Base-by-base conservation (phyloP, 2,113 vertebrate genomes). In the Micromys minutus region DNA sequence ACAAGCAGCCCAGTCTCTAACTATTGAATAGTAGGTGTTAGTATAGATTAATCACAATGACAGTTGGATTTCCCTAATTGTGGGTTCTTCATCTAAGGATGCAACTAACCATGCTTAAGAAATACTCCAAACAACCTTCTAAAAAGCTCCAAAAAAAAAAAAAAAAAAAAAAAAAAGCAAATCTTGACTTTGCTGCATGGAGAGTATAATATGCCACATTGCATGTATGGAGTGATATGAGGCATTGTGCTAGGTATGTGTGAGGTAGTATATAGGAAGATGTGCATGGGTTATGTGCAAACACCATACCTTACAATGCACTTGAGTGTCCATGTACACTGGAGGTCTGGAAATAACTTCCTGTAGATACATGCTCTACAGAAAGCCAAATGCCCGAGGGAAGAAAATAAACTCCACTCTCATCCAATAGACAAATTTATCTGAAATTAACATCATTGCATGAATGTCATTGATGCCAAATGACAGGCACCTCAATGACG, bases 401-500 rank as follows among this genome's bases (percentile, higher is more conserved):
- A 61, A 86, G 45, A 85, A 85, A 55, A 29, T 16, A 36, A 65
- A 4, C 55, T 47, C 34, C 3, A 4, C 45, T 92, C 75, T 26
- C 15, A 63, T 57, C 86, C 63, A 72, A 31, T 17, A 61, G 80
- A 79, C 36, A 15, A 16, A 8, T 17, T 29, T 45, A 42, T 75
- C 65, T 36, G 5, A 9, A 50, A 50, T 26, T 4, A 9, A 17
- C 79, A 34, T 45, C 22, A 8, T 52, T 22, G 8, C 1, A 2
- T 3, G 4, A 29, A 50, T 17, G 34, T 2, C 0, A 0, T 22
- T 8, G 9, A 45, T 59, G 50, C 71, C 31, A 75, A 24, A 19
- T 77, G 36, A n/a, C 12, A 91, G 45, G 88, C 16, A 2, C 39
- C 10, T 19, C 22, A 34, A 1, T 36, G 34, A 13, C 1, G 9